Base-by-base conservation (phyloP, 64 coral and sea anemone species). In the Montipora capricornis region DNA sequence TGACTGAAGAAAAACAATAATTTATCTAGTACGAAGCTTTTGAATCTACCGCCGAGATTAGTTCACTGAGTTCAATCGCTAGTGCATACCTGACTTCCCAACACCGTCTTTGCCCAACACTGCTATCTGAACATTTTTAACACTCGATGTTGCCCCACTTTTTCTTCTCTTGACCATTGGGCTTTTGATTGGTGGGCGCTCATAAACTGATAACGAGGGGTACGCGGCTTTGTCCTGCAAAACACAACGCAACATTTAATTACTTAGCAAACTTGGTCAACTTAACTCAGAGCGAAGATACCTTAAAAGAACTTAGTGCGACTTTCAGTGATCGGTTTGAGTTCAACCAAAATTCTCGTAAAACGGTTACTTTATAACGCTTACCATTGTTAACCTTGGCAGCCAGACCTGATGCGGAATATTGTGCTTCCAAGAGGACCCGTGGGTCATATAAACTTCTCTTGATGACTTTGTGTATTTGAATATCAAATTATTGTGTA, bases 31-130 rank as follows among this genome's bases (percentile, higher is more conserved):
- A 37, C 2, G 37, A 37, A 37, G 37, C 37, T 37, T 37, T 37
- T 37, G 37, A 37, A 37, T 37, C 37, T 37, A 37, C 37, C 37
- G 37, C 37, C 37, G 37, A 37, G 37, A 37, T 37, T 37, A 37
- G 2, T 37, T 37, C 37, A 37, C 37, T 37, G 37, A 37, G 37
- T 37, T 37, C 37, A 37, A 37, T 37, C 37, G 37, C 37, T 37
- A 37, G 37, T 15, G 11, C 74, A 44, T 26, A 88, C 83, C 92
- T 69, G 92, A 93, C 52, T 93, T 93, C 44, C 92, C 92, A 59
- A 93, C 92, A 20, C 92, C 92, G 68, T 93, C 92, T 80, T 93
- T 93, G 3, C 92, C 92, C 0, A 93, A 62, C 8, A 93, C 92
- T 19, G 92, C 92, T 9, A 93, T 52, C 7, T 74, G 85, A 85